phyloP scores from a whole-genome alignment of 2,888 invertebrate species.

The Mactromeris polynyma region DNA sequence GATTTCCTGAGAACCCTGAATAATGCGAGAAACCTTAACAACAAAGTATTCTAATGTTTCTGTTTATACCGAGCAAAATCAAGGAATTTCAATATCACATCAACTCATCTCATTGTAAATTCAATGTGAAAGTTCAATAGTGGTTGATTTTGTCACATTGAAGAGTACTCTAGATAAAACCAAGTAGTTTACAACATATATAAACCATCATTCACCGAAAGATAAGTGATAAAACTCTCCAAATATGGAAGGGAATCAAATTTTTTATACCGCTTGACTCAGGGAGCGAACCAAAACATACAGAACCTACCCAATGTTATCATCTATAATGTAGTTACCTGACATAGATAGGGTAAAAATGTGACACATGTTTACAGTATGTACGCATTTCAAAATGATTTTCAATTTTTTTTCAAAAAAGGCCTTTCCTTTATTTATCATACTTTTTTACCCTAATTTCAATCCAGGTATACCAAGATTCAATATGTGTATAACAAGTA shows the following conservation, averaged over 20 bases:
- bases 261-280: neutral
- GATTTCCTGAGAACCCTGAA: neutral
- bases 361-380: neutral
- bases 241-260: neutral
- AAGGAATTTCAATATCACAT: constrained; percentile 9
- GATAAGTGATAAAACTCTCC: neutral
- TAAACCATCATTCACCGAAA: constrained; percentile 1
- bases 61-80: neutral
- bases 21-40: neutral
- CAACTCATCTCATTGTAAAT: constrained; percentile 1
- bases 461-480: no score
- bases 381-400: neutral
- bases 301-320: neutral
- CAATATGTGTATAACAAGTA: no score
- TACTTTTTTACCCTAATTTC: no score
- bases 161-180: constrained; percentile 10
- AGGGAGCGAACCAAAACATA: neutral
- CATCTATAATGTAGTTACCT: neutral
- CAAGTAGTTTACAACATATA: constrained; percentile 17
- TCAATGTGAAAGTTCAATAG: constrained; percentile 20
- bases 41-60: neutral
- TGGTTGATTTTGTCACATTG: constrained; percentile 12
- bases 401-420: neutral
- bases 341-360: neutral
- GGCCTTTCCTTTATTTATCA: neutral